Conservation (phyloP, 2,113 vertebrate genomes). For the Nansenia antarctica region DNA sequence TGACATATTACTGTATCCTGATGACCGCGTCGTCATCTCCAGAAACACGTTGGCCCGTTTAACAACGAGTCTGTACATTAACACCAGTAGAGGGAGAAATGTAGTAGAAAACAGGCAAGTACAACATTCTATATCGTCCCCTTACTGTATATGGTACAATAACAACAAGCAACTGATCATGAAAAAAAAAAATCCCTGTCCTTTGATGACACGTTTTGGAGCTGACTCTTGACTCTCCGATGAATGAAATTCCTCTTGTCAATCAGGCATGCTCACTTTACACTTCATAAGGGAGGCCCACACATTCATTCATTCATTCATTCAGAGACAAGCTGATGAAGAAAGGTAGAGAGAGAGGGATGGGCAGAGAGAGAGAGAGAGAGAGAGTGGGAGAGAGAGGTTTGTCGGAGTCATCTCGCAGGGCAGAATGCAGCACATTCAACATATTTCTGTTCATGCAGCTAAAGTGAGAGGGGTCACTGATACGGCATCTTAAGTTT, state of each 20-base stretch:
- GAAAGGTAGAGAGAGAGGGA: slow-evolving; percentile 12
- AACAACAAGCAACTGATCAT: too few relatives aligned
- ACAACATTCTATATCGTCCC: too few relatives aligned
- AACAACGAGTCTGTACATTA: too few relatives aligned
- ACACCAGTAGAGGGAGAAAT: too few relatives aligned
- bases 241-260: background rate
- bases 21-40: too few relatives aligned
- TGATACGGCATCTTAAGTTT: slow-evolving; percentile 66
- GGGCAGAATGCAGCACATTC: slow-evolving; percentile 13
- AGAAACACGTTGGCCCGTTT: too few relatives aligned
- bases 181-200: too few relatives aligned
- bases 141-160: too few relatives aligned
- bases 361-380: background rate
- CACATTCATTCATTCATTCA: background rate
- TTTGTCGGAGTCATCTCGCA: slow-evolving; percentile 6
- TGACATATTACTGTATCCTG: too few relatives aligned
- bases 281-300: background rate
- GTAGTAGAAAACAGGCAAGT: too few relatives aligned
- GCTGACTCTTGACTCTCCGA: too few relatives aligned
- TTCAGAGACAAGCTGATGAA: background rate
- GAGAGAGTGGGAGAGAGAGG: background rate
- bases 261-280: background rate
- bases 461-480: slow-evolving; percentile 44
- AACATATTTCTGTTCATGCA: slow-evolving; percentile 41
- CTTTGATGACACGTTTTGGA: too few relatives aligned